Base-by-base conservation (phyloP, 2,113 vertebrate species). In the Isichthys henryi region DNA sequence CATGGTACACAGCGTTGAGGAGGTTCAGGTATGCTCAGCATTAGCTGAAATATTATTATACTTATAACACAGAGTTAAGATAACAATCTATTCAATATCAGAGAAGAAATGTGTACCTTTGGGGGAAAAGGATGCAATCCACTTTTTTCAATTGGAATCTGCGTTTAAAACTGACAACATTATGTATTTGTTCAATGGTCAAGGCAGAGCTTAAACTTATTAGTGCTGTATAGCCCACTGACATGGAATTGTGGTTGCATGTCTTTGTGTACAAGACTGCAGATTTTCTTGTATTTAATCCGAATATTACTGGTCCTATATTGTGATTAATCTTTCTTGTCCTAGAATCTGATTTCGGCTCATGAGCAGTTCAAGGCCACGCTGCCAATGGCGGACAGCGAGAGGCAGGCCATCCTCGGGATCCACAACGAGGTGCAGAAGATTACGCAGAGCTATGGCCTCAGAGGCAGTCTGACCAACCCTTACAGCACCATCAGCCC, bases 401-500 rank as follows among this genome's bases (percentile, higher is more conserved):
- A 99, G 93, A 96, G 97, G 92, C 97, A 98, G 94, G 97, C 98
- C 91, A 99, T 99, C 91, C 85, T 98, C 90, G 98, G 97, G 91
- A 99, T 99, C 93, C 97, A 99, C 92, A 98, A 96, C 7, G 98
- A 99, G 95, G 97, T 99, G 93, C 97, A 97, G 92, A 99, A 99
- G 94, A 98, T 99, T 91, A 97, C 97, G 91, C 97, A 99, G 94
- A 99, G 97, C 92, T 99, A 99, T 86, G 97, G 90, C 92, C 97
- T 99, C 94, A 96, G 96, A 92, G 96, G 97, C 92, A 96, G 94
- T 82, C 94, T 97, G 27, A 95, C 93, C 92, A 99, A 99, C 93
- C 98, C 97, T 2, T 99, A 98, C 94, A 98, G 97, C 95, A 97
- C 96, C 0, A 96, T 99, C 91, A 97, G 96, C 86, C 94, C 96